Conservation (phyloP, 2,888 invertebrate species). For the Xestia ashworthii region DNA sequence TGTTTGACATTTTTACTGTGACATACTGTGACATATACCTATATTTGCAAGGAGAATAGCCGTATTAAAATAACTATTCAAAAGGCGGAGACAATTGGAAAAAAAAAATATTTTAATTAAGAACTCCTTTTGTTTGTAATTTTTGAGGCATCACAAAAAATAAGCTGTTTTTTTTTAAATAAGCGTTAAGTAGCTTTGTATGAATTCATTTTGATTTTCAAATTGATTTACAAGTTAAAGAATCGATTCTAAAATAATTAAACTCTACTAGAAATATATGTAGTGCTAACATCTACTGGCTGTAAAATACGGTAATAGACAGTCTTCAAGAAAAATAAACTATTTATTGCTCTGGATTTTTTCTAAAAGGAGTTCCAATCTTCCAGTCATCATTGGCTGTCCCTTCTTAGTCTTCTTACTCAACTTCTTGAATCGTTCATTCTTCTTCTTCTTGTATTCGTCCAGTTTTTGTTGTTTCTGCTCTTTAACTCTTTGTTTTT, state of each 20-base stretch:
- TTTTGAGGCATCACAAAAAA: neutral
- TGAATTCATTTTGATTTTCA: constrained; percentile 16
- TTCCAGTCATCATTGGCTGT: constrained; percentile 96
- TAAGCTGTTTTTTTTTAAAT: neutral
- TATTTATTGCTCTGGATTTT: constrained; percentile 91
- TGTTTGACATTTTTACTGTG: no score
- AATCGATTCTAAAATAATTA: neutral
- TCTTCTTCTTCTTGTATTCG: constrained; percentile 93
- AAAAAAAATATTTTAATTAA: neutral
- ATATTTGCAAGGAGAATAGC: constrained; percentile 20
- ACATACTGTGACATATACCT: no score
- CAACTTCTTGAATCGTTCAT: constrained; percentile 93
- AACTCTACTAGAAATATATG: constrained; percentile 4
- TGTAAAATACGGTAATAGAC: neutral
- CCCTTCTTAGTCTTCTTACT: constrained; percentile 95
- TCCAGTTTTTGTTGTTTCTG: constrained; percentile 92
- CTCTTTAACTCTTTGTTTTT: constrained; percentile 85
- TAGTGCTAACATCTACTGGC: neutral
- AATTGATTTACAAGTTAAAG: neutral
- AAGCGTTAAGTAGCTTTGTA: neutral
- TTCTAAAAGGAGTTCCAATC: constrained; percentile 94
- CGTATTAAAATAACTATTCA: constrained; percentile 46
- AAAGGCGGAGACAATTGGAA: neutral
- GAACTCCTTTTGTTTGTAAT: no score
- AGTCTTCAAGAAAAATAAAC: constrained; percentile 11